phyloP scores from a whole-genome alignment of 2,888 invertebrate genomes.

The Crematogaster levior region DNA sequence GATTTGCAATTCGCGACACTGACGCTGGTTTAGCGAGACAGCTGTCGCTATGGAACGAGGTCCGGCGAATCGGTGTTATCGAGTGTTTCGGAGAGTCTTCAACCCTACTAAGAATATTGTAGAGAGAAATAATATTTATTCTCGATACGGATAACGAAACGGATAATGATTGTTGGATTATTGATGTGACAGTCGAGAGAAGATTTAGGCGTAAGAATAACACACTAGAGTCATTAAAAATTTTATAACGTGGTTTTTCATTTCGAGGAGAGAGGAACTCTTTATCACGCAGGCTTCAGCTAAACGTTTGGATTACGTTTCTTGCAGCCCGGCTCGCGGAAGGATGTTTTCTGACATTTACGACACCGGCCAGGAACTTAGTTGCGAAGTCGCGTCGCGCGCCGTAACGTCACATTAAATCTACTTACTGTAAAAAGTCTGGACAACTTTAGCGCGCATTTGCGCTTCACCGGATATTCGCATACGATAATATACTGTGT shows the following conservation, averaged over 20 bases:
- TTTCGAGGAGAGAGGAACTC: constrained; percentile 36
- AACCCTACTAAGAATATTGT: background rate
- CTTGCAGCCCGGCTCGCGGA: constrained; percentile 60
- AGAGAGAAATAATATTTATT: background rate
- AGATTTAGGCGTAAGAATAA: constrained; percentile 28
- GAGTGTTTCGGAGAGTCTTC: constrained; percentile 38
- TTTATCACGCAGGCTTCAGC: constrained; percentile 54
- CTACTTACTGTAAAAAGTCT: constrained; percentile 48
- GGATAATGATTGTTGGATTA: background rate
- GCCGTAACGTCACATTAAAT: constrained; percentile 58
- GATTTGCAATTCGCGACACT: constrained; percentile 77
- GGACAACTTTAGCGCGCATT: constrained; percentile 48
- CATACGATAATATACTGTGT: constrained; percentile 1
- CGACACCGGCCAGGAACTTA: constrained; percentile 63
- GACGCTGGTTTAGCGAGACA: constrained; percentile 62
- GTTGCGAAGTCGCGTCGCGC: constrained; percentile 60
- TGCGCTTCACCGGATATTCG: constrained; percentile 36
- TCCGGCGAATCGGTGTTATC: constrained; percentile 51
- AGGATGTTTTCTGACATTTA: constrained; percentile 70
- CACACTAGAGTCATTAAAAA: background rate
- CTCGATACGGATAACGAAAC: constrained; percentile 12
- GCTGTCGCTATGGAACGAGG: constrained; percentile 57
- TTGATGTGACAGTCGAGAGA: background rate
- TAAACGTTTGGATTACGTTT: constrained; percentile 68
- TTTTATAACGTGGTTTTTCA: constrained; percentile 11